These are phyloP conservation scores for Oophaga pumilio DNA, from an alignment of 2,113 vertebrate species.

Conservation along the genomic window DNA sequence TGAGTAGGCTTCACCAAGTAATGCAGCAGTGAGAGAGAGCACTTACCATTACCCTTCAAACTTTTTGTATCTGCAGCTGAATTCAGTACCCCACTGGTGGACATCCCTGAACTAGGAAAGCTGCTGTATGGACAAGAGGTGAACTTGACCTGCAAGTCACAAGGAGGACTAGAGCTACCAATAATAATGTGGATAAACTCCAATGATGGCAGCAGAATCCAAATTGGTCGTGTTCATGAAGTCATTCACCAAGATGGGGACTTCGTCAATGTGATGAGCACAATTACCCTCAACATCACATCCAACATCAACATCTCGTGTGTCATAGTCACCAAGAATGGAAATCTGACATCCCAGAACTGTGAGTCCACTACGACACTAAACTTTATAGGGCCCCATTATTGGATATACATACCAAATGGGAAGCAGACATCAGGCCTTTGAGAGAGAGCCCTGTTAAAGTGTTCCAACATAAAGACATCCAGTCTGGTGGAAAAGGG, in stretches of 20 bases:
- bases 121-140: not conserved
- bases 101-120: not conserved
- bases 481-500: too few relatives aligned
- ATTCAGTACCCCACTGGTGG: constrained; percentile 4
- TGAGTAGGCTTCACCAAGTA: not conserved
- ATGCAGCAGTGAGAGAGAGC: too few relatives aligned
- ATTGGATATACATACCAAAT: too few relatives aligned
- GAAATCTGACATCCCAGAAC: not conserved
- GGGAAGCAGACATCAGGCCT: too few relatives aligned
- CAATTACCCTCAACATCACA: constrained; percentile 27
- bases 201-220: not conserved
- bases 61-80: constrained; percentile 23
- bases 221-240: not conserved
- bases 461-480: too few relatives aligned
- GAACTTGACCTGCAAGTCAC: constrained; percentile 16
- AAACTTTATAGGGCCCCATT: too few relatives aligned
- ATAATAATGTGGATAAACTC: constrained; percentile 11
- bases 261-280: not conserved
- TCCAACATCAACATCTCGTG: constrained; percentile 7
- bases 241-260: not conserved
- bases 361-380: not conserved
- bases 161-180: not conserved
- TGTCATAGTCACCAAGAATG: not conserved
- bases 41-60: too few relatives aligned
- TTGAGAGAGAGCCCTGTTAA: too few relatives aligned